Base-by-base conservation (phyloP, 2,888 invertebrate genomes). In the Brenthis daphne region DNA sequence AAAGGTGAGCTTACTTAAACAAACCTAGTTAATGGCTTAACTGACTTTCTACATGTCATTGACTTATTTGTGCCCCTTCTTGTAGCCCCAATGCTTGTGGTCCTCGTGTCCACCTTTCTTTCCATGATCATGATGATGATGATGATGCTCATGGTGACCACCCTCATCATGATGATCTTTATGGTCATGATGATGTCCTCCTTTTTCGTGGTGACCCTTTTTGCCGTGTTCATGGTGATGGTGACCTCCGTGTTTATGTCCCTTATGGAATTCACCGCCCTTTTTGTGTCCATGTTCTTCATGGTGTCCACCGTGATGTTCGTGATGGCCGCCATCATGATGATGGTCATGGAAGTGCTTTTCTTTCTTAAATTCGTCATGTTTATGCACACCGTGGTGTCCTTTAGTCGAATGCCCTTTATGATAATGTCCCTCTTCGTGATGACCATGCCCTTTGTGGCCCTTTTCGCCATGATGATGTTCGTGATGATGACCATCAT, bases 361-460 rank as follows among this genome's bases (percentile, higher is more conserved):
- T 79, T 97, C 96, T 82, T 97, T 97, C 84, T 97, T 96, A 88
- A 95, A 96, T 87, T 97, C 97, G 85, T 97, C 96, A 75, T 96
- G 90, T 82, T 97, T 97, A 87, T 97, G 96, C 2, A 97, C 95
- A 77, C 97, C 96, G 81, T 97, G 97, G 77, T 96, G 96, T 68
- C 97, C 97, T 83, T 97, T 96, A 74, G 97, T 97, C 77, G 95
- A 96, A 87, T 97, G 97, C 0, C 97, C 97, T 81, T 97, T 97
- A 75, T 96, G 96, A 85, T 96, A 97, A 76, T 95, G 94, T 2
- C 97, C 97, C 74, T 92, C 85, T 71, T 92, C 93, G 73, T 94
- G 91, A 68, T 90, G 90, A 0, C 90, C 89, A 70, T 90, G 90
- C 1, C 95, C 95, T 75, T 95, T 95, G 78, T 95, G 94, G 2